A percentile compares a stretch with the other conserved stretches of the same genome.
phyloP scores from a whole-genome alignment of 53 echinoderm and acorn worm species.

The Zoroaster sp. region DNA sequence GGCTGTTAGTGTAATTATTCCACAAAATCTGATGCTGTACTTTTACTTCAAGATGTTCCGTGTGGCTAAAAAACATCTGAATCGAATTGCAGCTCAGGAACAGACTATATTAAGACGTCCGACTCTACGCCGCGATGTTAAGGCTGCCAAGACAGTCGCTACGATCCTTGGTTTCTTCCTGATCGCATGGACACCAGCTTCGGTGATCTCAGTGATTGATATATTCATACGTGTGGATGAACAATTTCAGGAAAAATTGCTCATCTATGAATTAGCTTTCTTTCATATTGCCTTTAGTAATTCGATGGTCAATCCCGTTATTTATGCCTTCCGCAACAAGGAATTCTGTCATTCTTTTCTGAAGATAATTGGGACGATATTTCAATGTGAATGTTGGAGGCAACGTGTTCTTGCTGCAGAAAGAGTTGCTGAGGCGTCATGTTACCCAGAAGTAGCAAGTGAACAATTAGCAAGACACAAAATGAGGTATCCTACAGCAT shows the following conservation, averaged over 20 bases:
- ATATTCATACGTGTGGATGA: background rate
- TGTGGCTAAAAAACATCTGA: conserved; percentile 15
- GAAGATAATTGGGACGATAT: conserved; percentile 3
- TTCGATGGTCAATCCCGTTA: conserved; percentile 37
- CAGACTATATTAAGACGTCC: background rate
- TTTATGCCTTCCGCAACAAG: conserved; percentile 50
- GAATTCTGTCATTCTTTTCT: conserved; percentile 43
- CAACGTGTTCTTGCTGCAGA: background rate
- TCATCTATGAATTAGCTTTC: conserved; percentile 34
- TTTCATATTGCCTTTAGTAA: conserved; percentile 52
- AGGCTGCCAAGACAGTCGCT: conserved; percentile 48
- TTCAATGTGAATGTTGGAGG: conserved; percentile 45
- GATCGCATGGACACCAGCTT: conserved; percentile 33
- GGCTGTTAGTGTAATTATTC: background rate
- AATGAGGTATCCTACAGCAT: too few relatives aligned
- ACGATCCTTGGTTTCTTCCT: conserved; percentile 49
- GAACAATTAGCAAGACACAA: background rate
- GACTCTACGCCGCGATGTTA: conserved; percentile 30
- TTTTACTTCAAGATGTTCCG: conserved; percentile 55
- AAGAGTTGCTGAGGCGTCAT: background rate
- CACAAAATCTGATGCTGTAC: conserved; percentile 35
- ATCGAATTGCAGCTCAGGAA: conserved; percentile 23
- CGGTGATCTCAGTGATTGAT: conserved; percentile 20
- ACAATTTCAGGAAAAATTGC: background rate
- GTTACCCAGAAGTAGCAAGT: background rate